A percentile compares a stretch with the other conserved stretches of the same genome.
Evolutionary conservation across 2,888 invertebrate species (phyloP).

Genomic region (Cecidostiba fungosa): DNA sequence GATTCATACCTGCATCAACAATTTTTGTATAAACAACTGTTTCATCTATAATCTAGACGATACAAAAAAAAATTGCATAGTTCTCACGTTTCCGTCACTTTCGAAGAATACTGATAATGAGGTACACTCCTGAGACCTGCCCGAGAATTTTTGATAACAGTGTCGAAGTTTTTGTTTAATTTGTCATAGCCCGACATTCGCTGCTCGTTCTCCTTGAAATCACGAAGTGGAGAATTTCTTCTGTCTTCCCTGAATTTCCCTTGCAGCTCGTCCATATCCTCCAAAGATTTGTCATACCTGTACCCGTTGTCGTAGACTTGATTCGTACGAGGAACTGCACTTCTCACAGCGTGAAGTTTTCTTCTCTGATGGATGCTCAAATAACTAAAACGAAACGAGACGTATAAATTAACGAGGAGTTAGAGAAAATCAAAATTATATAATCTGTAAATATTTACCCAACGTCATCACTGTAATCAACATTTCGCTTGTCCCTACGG

Average conservation of each 20-base stretch:
- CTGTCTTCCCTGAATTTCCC: slow-evolving; percentile 20
- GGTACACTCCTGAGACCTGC: slow-evolving; percentile 27
- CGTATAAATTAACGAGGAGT: background rate
- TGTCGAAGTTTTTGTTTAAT: slow-evolving; percentile 51
- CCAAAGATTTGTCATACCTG: slow-evolving; percentile 32
- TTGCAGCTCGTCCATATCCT: slow-evolving; percentile 24
- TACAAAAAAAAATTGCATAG: background rate
- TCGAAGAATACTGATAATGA: slow-evolving; percentile 43
- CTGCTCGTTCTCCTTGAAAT: slow-evolving; percentile 44
- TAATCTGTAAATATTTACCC: slow-evolving; percentile 20
- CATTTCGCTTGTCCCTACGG: background rate
- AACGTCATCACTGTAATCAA: slow-evolving; percentile 15
- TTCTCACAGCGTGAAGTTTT: slow-evolving; percentile 12
- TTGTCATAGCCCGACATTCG: slow-evolving; percentile 56
- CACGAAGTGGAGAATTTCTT: background rate
- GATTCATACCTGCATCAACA: slow-evolving; percentile 63
- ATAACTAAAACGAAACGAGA: slow-evolving; percentile 28
- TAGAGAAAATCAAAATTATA: background rate
- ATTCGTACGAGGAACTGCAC: slow-evolving; percentile 32
- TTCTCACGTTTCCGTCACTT: slow-evolving; percentile 63
- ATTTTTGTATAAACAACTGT: background rate
- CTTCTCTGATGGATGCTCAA: slow-evolving; percentile 2
- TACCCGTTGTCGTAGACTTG: background rate
- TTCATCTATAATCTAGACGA: background rate
- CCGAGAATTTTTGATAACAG: slow-evolving; percentile 30